Base-by-base conservation (phyloP, 2,113 vertebrate genomes). In the Otolemur garnettii region DNA sequence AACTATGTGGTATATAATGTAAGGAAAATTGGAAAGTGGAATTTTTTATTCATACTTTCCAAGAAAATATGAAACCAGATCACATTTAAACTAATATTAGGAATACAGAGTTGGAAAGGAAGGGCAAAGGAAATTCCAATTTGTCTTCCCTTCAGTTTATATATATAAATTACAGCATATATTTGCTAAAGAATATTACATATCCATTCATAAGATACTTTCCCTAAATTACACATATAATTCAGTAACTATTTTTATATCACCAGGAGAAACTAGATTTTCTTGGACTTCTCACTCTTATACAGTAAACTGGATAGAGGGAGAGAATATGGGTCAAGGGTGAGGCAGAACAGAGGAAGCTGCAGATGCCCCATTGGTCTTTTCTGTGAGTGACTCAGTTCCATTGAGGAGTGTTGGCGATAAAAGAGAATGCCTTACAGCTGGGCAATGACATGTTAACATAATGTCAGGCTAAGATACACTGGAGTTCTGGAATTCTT, bases 51-150 rank as follows among this genome's bases (percentile, higher is more conserved):
- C 12, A 18, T 77, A 81, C 66, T 97, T 96, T 95, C 91, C 91
- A 97, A 91, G 90, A 92, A 96, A 94, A 91, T 28, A 87, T 9
- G 38, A 85, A 94, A 96, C 21, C 75, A 59, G 5, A 91, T 92
- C 17, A 42, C 53, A 85, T 86, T 90, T 92, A 77, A 87, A 96
- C 71, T 42, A 86, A 50, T 78, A 53, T 84, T 90, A 84, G 92
- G 86, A 81, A 87, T 91, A 38, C 64, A 69, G n/a, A 68, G 9
- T 69, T 93, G 72, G n/a, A 22, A 82, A 80, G 35, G 69, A 90
- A 88, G 17, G 45, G 59, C 87, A 91, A 68, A 86, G 14, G 33
- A 80, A 95, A 89, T 84, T 75, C 55, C 7, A 30, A 13, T 84
- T 93, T 87, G 21, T 66, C 6, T 93, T 89, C 83, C 55, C 89